These are phyloP conservation scores for Rhingia campestris DNA, from an alignment of 2,888 invertebrate species.

Conservation along the genomic window DNA sequence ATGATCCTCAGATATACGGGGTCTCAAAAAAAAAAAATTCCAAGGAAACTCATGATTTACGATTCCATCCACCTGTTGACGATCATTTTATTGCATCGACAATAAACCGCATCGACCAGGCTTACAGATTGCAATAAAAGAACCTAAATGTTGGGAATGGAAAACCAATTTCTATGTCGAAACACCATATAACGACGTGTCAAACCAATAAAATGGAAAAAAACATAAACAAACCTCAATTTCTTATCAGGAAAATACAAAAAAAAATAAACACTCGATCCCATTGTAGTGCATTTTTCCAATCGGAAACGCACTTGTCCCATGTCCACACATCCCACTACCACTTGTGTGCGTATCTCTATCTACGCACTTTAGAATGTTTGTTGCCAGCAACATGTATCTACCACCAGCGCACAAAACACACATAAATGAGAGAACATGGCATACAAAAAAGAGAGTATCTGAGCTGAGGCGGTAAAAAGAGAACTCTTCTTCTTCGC, in stretches of 20 bases:
- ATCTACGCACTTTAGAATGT: slow-evolving; percentile 43
- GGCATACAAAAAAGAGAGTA: slow-evolving; percentile 1
- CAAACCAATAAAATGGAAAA: slow-evolving; percentile 19
- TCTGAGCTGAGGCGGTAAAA: neutral
- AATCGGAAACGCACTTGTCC: neutral
- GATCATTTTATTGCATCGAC: slow-evolving; percentile 7
- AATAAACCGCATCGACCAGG: slow-evolving; percentile 11
- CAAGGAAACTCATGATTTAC: slow-evolving; percentile 25
- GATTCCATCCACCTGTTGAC: slow-evolving; percentile 12
- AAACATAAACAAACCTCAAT: slow-evolving; percentile 47
- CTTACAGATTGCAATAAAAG: slow-evolving; percentile 1
- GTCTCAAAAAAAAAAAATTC: slow-evolving; percentile 1
- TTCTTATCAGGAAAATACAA: slow-evolving; percentile 39
- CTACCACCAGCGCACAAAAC: neutral
- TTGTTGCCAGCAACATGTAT: slow-evolving; percentile 65
- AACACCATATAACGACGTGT: slow-evolving; percentile 2
- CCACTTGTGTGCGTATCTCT: neutral
- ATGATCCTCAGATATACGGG: slow-evolving; percentile 12
- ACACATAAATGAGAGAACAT: slow-evolving; percentile 15
- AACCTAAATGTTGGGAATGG: neutral
- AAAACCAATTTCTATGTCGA: neutral
- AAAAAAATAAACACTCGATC: slow-evolving; percentile 12
- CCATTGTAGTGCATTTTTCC: slow-evolving; percentile 3
- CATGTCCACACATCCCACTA: neutral
- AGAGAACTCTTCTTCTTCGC: slow-evolving; percentile 57